A percentile compares a stretch with the other conserved stretches of the same genome.
Evolutionary conservation across 2,113 vertebrate genomes (phyloP).

Genomic region (Pogonocichla stellata): DNA sequence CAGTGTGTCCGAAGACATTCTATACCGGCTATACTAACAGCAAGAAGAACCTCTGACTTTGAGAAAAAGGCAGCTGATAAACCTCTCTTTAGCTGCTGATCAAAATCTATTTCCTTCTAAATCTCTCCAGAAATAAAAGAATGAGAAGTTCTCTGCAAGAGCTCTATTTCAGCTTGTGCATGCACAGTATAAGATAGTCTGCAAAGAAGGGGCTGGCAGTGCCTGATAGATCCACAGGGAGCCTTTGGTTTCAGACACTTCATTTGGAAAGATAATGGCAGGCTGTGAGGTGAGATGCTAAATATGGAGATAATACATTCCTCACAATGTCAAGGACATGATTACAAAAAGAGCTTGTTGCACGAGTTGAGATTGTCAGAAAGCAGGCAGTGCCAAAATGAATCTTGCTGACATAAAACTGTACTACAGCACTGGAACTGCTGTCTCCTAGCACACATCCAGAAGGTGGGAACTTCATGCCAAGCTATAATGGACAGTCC

Average conservation of each 20-base stretch:
- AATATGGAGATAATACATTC: neutral
- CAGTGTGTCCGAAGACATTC: neutral
- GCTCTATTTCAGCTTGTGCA: neutral
- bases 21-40: neutral
- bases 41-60: neutral
- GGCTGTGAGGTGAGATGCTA: neutral
- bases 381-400: neutral
- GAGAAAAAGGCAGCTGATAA: neutral
- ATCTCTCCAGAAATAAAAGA: neutral
- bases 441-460: neutral
- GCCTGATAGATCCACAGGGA: neutral
- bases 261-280: neutral
- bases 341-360: neutral
- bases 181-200: rapidly evolving
- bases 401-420: neutral
- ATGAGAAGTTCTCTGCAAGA: neutral
- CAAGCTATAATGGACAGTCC: neutral
- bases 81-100: neutral
- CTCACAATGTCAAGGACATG: neutral
- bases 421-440: neutral
- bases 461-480: neutral
- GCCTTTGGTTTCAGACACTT: neutral
- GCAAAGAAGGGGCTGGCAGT: neutral
- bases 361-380: neutral
- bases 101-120: neutral